phyloP scores from a whole-genome alignment of 2,888 invertebrate genomes.

The Chrysodeixis includens region DNA sequence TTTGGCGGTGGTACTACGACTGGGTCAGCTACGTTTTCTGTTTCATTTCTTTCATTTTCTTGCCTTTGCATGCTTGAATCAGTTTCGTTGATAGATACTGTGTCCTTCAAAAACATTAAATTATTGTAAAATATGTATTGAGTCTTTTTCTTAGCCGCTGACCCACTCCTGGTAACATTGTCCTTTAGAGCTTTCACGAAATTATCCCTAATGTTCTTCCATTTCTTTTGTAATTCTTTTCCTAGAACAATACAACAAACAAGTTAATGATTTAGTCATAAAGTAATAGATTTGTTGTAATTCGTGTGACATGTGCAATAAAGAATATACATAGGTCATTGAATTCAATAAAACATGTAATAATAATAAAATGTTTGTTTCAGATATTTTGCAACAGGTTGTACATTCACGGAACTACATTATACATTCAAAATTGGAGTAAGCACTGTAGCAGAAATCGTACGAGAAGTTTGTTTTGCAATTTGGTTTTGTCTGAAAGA shows the following conservation, averaged over 20 bases:
- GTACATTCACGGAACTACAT: constrained; percentile 25
- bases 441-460: constrained; percentile 51
- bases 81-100: constrained; percentile 34
- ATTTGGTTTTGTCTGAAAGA: constrained; percentile 54
- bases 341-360: constrained; percentile 11
- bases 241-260: constrained; percentile 39
- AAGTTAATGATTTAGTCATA: constrained; percentile 33
- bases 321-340: constrained; percentile 12
- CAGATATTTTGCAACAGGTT: constrained; percentile 36
- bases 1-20: constrained; percentile 31
- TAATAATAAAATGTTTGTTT: constrained; percentile 20
- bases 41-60: constrained; percentile 34
- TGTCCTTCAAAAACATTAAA: constrained; percentile 46
- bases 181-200: constrained; percentile 39
- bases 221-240: constrained; percentile 35
- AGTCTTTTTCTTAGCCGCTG: constrained; percentile 39
- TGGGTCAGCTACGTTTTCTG: constrained; percentile 31
- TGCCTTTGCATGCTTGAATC: constrained; percentile 1
- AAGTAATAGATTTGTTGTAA: constrained; percentile 33
- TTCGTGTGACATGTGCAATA: constrained; percentile 32
- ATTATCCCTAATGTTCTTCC: constrained; percentile 39
- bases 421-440: constrained; percentile 32
- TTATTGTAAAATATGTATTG: constrained; percentile 45
- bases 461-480: constrained; percentile 48
- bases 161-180: constrained; percentile 40